Base-by-base conservation (phyloP, 2,797 vertebrate species). In the Gephyroberyx darwinii region DNA sequence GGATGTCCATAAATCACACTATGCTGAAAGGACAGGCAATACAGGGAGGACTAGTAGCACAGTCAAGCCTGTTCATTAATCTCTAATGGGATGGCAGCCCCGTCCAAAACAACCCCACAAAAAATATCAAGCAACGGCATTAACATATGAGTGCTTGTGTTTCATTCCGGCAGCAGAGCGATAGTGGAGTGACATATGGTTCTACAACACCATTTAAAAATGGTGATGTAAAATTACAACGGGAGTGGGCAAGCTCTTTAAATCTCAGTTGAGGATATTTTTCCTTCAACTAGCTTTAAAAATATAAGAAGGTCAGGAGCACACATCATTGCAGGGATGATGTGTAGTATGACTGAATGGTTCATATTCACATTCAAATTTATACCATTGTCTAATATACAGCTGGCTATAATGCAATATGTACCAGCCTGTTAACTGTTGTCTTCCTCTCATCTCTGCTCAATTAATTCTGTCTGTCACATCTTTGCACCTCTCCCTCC, bases 1-100 rank as follows among this genome's bases (percentile, higher is more conserved):
- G 89, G 86, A 86, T 89, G 90, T 92, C 91, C 90, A 94, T 94
- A 93, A 93, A 94, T 94, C 94, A 93, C 68, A 35, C 30, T 14
- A 48, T 5, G 69, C 77, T 75, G 88, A 91, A 86, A 84, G 76
- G 84, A 80, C 63, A 88, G 82, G 83, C 69, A 31, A 78, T 35
- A 61, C 67, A 47, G 81, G 78, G 87, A 88, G 80, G 76, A 89
- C 82, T 84, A 57, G 80, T 84, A 73, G 74, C 72, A 62, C 17
- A 53, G 88, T 86, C 85, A 86, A 86, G 90, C 75, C 81, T 83
- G 75, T 91, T 90, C 93, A 94, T 95, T 94, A 92, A 94, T 94
- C 93, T 93, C 84, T 71, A 58, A 74, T 45, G 39, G 82, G 75
- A 74, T 79, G 86, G 80, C 86, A 82, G 86, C 80, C 75, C 81